Conservation (phyloP, 2,888 invertebrate genomes). For the Trissolcus japonicus region DNA sequence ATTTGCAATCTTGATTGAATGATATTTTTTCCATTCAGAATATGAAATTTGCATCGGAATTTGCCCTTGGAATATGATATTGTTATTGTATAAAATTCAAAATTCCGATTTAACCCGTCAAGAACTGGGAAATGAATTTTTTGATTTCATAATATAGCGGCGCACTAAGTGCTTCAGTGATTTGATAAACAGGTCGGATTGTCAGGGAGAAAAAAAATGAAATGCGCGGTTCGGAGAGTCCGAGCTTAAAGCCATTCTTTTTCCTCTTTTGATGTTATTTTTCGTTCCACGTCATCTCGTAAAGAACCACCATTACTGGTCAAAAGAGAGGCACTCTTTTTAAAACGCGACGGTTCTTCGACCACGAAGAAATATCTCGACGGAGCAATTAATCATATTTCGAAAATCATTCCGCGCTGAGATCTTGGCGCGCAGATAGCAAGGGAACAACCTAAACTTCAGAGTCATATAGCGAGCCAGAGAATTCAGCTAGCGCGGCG, state of each 20-base stretch:
- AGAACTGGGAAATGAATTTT: too few relatives aligned
- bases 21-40: slow-evolving; percentile 8
- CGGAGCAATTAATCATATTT: slow-evolving; percentile 76
- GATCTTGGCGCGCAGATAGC: slow-evolving; percentile 73
- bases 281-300: slow-evolving; percentile 53
- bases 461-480: slow-evolving; percentile 70
- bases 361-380: slow-evolving; percentile 67
- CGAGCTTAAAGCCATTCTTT: slow-evolving; percentile 46
- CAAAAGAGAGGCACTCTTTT: slow-evolving; percentile 58
- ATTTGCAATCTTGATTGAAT: slow-evolving; percentile 39
- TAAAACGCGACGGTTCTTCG: slow-evolving; percentile 59
- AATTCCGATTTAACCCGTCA: neutral
- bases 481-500: slow-evolving; percentile 48
- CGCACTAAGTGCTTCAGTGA: slow-evolving; percentile 28
- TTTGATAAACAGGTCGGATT: slow-evolving; percentile 48
- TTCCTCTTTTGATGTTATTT: slow-evolving; percentile 56
- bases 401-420: slow-evolving; percentile 75
- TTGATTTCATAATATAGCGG: neutral
- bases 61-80: neutral
- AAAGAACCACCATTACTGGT: slow-evolving; percentile 58
- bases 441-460: slow-evolving; percentile 66
- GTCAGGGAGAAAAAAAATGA: slow-evolving; percentile 34
- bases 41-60: slow-evolving; percentile 9
- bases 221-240: slow-evolving; percentile 33
- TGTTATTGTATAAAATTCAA: too few relatives aligned